Conservation (phyloP, 2,797 vertebrate genomes). For the Falco columbarius region DNA sequence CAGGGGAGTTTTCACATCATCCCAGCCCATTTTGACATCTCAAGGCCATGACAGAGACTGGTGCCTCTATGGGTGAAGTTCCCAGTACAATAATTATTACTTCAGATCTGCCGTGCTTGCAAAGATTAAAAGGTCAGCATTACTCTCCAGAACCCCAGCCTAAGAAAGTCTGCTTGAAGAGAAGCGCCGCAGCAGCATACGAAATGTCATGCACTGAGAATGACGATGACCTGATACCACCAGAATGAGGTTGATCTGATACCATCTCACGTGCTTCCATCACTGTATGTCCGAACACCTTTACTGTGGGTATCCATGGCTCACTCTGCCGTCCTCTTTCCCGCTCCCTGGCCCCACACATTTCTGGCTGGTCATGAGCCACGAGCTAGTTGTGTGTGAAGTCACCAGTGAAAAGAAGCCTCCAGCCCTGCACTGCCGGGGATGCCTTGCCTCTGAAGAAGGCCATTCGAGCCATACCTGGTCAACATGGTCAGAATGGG, state of each 20-base stretch:
- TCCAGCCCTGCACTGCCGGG: neutral
- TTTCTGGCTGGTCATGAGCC: neutral
- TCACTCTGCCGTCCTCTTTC: rapidly evolving
- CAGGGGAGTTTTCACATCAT: neutral
- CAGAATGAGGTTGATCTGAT: neutral
- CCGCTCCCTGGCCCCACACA: neutral
- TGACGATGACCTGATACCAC: neutral
- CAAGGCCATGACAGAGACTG: neutral
- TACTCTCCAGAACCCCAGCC: neutral
- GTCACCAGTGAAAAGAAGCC: neutral
- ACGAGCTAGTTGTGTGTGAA: neutral
- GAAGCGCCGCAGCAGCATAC: neutral
- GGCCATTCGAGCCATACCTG: neutral
- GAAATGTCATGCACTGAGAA: neutral
- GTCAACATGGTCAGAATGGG: neutral
- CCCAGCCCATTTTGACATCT: neutral
- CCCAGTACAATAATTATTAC: neutral
- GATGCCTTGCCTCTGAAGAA: neutral
- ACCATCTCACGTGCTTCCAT: neutral
- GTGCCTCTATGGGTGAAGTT: neutral
- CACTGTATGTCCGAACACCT: neutral
- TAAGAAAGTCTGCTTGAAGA: neutral
- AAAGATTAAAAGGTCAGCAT: neutral
- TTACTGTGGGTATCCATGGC: neutral
- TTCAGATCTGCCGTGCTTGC: neutral